Evolutionary conservation across 2,888 invertebrate species (phyloP).

Genomic region (Netelia fuscicornis): DNA sequence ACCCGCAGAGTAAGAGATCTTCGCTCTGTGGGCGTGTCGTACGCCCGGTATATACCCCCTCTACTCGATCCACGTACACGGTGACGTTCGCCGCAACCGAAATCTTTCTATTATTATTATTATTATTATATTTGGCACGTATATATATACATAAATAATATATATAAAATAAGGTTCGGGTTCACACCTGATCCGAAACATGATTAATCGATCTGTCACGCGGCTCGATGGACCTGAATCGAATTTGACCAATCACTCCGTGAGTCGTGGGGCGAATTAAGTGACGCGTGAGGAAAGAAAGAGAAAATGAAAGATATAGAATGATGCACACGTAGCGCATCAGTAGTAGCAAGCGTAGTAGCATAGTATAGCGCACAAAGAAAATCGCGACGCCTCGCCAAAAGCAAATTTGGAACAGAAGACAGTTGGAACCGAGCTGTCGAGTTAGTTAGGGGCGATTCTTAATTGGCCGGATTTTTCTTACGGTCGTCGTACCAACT

Average conservation of each 20-base stretch:
- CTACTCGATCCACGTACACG: too few relatives aligned
- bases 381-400: conserved; percentile 69
- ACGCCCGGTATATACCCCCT: too few relatives aligned
- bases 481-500: not conserved
- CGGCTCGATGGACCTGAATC: conserved; percentile 34
- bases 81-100: too few relatives aligned
- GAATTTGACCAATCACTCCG: conserved; percentile 60
- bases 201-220: conserved; percentile 31
- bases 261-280: conserved; percentile 34
- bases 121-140: not conserved
- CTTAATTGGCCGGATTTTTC: conserved; percentile 69
- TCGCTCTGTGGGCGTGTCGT: too few relatives aligned
- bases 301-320: conserved; percentile 2
- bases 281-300: conserved; percentile 58
- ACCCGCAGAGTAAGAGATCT: too few relatives aligned
- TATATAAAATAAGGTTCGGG: not conserved
- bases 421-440: conserved; percentile 70
- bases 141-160: not conserved
- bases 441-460: conserved; percentile 70
- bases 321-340: not conserved
- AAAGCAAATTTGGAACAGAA: conserved; percentile 73
- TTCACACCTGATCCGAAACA: not conserved
- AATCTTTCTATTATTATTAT: too few relatives aligned
- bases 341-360: conserved; percentile 37
- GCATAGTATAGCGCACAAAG: conserved; percentile 69